Conservation (phyloP, 2,797 vertebrate genomes). For the Cossypha heuglini region DNA sequence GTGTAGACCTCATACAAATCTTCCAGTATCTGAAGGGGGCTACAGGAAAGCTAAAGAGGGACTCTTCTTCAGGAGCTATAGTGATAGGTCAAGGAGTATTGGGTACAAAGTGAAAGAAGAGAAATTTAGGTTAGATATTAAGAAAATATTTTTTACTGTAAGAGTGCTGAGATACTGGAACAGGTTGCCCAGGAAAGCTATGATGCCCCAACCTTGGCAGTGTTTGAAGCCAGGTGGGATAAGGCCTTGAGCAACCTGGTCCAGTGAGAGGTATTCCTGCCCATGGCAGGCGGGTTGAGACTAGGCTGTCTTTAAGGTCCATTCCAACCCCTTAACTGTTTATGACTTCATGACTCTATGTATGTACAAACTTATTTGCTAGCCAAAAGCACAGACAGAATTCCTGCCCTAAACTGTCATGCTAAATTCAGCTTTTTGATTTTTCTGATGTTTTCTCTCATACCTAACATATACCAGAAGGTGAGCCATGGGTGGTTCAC, state of each 20-base stretch:
- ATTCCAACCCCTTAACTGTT: neutral
- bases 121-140: neutral
- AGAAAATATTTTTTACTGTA: neutral
- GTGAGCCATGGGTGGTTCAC: neutral
- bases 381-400: neutral
- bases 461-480: neutral
- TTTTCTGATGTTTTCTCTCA: neutral
- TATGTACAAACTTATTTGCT: neutral
- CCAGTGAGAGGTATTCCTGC: neutral
- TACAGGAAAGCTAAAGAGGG: neutral
- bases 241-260: neutral
- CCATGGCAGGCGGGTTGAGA: fast-evolving
- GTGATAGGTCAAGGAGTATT: neutral
- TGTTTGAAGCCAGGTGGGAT: neutral
- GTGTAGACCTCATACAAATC: neutral
- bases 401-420: neutral
- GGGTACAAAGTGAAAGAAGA: neutral
- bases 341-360: neutral
- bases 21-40: neutral
- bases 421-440: neutral
- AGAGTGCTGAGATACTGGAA: neutral
- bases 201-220: neutral
- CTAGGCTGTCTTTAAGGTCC: neutral
- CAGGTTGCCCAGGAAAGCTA: neutral
- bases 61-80: fast-evolving